Conservation (phyloP, 2,888 invertebrate species). For the Heliconius charithonia region DNA sequence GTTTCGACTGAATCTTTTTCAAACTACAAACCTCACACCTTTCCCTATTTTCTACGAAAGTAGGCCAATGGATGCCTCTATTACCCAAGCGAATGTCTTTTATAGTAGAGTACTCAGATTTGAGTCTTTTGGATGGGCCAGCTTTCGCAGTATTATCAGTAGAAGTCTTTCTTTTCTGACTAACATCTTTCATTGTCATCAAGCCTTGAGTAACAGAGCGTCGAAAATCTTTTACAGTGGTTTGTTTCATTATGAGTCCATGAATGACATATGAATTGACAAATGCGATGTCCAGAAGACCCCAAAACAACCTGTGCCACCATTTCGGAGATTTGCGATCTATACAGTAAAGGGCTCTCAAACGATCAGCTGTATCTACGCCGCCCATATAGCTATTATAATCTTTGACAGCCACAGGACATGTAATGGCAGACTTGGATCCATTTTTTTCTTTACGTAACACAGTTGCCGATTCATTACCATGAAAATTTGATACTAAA, state of each 20-base stretch:
- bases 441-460: constrained; percentile 28
- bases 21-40: constrained; percentile 51
- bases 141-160: constrained; percentile 19
- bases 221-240: constrained; percentile 45
- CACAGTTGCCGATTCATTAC: constrained; percentile 33
- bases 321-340: constrained; percentile 57
- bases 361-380: constrained; percentile 52
- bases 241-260: constrained; percentile 49
- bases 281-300: constrained; percentile 50
- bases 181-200: constrained; percentile 49
- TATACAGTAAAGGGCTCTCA: constrained; percentile 55
- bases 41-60: constrained; percentile 48
- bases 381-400: constrained; percentile 47
- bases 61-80: constrained; percentile 51
- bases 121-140: constrained; percentile 49
- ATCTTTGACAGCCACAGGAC: constrained; percentile 46
- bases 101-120: constrained; percentile 49
- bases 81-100: constrained; percentile 51
- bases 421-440: constrained; percentile 16
- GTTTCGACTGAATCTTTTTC: constrained; percentile 52
- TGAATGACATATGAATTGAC: constrained; percentile 50
- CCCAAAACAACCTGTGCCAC: constrained; percentile 58
- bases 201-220: constrained; percentile 44
- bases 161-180: constrained; percentile 48
- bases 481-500: constrained; percentile 35